Evolutionary conservation across 1,140 invertebrate genomes (phyloP).

Genomic region (Pseudomyrmex dendroicus): DNA sequence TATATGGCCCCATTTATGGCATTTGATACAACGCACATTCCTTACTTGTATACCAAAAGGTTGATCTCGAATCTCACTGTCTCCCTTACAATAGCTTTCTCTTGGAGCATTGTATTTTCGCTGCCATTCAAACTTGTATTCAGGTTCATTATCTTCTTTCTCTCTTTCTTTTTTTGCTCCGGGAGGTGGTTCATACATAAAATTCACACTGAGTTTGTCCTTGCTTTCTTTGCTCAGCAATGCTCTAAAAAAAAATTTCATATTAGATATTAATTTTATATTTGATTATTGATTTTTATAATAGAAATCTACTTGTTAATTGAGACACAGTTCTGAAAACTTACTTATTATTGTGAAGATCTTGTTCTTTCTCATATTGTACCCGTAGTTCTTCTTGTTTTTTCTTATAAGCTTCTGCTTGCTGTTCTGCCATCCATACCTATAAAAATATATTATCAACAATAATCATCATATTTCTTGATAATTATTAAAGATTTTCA

Average conservation of each 20-base stretch:
- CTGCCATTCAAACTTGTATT: slow-evolving; percentile 99
- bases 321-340: not conserved
- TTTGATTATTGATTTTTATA: no score
- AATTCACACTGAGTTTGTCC: slow-evolving; percentile 99
- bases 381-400: slow-evolving; percentile 98
- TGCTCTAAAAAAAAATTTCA: slow-evolving; percentile 87
- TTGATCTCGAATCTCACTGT: slow-evolving; percentile 98
- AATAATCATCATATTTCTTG: not conserved
- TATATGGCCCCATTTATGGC: slow-evolving; percentile 99
- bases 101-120: slow-evolving; percentile 99
- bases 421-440: slow-evolving; percentile 99
- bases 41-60: slow-evolving; percentile 99
- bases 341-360: slow-evolving; percentile 98
- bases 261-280: not conserved
- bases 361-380: slow-evolving; percentile 99
- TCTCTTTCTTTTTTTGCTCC: slow-evolving; percentile 96
- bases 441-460: slow-evolving; percentile 80
- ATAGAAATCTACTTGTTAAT: not conserved
- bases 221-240: slow-evolving; percentile 99
- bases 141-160: slow-evolving; percentile 96
- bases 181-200: slow-evolving; percentile 99
- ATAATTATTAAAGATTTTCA: not conserved
- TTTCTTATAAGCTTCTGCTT: slow-evolving; percentile 98
- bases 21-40: slow-evolving; percentile 99
- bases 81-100: slow-evolving; percentile 98